Percentiles rank a stretch among this genome's conserved stretches.
phyloP scores from a whole-genome alignment of 2,888 invertebrate genomes.

The Hydrotaea diabolus region DNA sequence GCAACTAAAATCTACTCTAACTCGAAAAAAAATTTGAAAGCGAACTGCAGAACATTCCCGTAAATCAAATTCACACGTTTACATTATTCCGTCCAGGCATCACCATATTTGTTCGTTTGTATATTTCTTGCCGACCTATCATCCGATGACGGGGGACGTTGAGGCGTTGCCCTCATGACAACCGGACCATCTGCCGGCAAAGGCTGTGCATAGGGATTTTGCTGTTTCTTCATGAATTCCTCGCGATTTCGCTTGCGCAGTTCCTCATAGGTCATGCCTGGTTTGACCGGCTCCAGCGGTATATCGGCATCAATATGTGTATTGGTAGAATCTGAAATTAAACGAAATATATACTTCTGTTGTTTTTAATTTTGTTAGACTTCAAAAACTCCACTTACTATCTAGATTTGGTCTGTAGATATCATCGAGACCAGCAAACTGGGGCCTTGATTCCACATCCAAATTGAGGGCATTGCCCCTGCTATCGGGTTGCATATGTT shows the following conservation, averaged over 20 bases:
- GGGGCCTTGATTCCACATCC: constrained; percentile 84
- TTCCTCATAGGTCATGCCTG: constrained; percentile 86
- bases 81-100: constrained; percentile 77
- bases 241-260: constrained; percentile 87
- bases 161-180: constrained; percentile 55
- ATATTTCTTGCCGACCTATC: constrained; percentile 30
- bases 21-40: too few relatives aligned
- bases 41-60: too few relatives aligned
- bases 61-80: too few relatives aligned
- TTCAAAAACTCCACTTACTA: constrained; percentile 76
- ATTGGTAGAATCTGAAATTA: constrained; percentile 75
- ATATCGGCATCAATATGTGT: constrained; percentile 80
- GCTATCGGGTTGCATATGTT: constrained; percentile 69
- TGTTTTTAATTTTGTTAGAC: too few relatives aligned
- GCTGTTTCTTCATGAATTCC: constrained; percentile 81
- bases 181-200: constrained; percentile 72
- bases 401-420: constrained; percentile 83
- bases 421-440: constrained; percentile 84
- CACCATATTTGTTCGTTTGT: constrained; percentile 79
- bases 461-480: constrained; percentile 83
- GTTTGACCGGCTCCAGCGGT: constrained; percentile 81
- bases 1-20: too few relatives aligned
- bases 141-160: neutral
- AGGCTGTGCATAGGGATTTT: constrained; percentile 73
- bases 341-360: constrained; percentile 8